These are phyloP conservation scores for Knipowitschia caucasica DNA, from an alignment of 2,797 vertebrate species.

Conservation along the genomic window DNA sequence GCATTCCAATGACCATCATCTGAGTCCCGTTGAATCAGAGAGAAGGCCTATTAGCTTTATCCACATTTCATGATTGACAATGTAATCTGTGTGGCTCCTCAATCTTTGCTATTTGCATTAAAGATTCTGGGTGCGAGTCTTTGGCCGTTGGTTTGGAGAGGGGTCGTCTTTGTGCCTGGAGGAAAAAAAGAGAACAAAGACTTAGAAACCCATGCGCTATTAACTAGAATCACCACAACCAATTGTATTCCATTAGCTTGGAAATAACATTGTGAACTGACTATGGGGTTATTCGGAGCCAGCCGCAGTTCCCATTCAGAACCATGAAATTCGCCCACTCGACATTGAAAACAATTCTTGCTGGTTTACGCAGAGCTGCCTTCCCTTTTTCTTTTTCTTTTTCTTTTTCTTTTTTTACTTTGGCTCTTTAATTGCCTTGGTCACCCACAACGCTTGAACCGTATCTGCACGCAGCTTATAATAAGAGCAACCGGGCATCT, in stretches of 20 bases:
- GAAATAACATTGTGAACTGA: constrained; percentile 71
- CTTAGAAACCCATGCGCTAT: constrained; percentile 50
- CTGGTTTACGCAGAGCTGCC: constrained; percentile 76
- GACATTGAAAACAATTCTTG: constrained; percentile 80
- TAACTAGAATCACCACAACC: constrained; percentile 75
- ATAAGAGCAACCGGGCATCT: constrained; percentile 77
- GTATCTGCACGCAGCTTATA: constrained; percentile 80
- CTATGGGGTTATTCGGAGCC: constrained; percentile 53
- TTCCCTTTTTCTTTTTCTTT: too few relatives aligned
- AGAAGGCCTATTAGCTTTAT: constrained; percentile 35
- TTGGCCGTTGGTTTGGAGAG: constrained; percentile 17
- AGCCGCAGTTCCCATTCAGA: constrained; percentile 68
- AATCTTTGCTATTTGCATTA: constrained; percentile 48
- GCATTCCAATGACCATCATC: neutral
- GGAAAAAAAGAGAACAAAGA: constrained; percentile 67
- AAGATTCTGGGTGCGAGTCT: constrained; percentile 36
- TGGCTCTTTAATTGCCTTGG: constrained; percentile 80
- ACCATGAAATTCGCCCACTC: constrained; percentile 81
- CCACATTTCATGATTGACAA: constrained; percentile 36
- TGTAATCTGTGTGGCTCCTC: constrained; percentile 27
- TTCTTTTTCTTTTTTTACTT: constrained; percentile 63
- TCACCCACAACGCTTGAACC: constrained; percentile 85
- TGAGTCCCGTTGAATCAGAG: neutral
- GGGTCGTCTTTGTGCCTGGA: constrained; percentile 54
- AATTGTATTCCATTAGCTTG: constrained; percentile 78